Percentiles rank a stretch among this genome's conserved stretches.
Conservation (phyloP, 2,113 vertebrate species). For the Bothrops jararaca region DNA sequence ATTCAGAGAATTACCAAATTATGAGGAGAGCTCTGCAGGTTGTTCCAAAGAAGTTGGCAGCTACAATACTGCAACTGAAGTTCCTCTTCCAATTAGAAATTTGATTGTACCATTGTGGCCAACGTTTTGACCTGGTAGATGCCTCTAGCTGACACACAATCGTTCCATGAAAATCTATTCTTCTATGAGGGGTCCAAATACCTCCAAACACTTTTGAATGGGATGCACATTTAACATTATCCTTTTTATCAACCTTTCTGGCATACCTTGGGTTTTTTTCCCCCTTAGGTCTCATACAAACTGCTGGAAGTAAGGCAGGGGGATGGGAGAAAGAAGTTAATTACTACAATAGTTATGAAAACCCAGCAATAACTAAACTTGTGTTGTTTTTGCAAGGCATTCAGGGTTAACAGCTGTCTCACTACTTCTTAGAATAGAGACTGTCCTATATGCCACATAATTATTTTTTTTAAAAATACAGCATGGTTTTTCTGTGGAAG, state of each 20-base stretch:
- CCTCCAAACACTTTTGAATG: background rate
- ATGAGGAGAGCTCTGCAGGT: too few species aligned
- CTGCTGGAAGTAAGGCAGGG: background rate
- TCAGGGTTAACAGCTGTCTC: background rate
- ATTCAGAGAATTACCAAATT: too few species aligned
- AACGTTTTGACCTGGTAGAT: background rate
- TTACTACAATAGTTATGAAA: background rate
- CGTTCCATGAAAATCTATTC: background rate
- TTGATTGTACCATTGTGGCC: background rate
- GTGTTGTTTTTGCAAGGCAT: background rate
- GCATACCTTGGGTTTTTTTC: too few species aligned
- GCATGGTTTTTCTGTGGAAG: background rate
- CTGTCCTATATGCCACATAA: background rate
- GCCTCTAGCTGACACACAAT: background rate
- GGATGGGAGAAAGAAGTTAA: background rate
- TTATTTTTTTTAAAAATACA: background rate
- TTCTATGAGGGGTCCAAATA: background rate
- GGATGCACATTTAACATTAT: background rate
- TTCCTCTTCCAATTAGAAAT: background rate
- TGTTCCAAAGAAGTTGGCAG: too few species aligned
- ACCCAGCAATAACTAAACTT: background rate
- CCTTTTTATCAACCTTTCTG: too few species aligned
- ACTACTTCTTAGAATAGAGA: background rate
- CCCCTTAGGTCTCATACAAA: background rate
- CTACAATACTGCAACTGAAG: background rate